These are phyloP conservation scores for Nyctereutes procyonoides DNA, from an alignment of 2,113 vertebrate species.

Conservation along the genomic window DNA sequence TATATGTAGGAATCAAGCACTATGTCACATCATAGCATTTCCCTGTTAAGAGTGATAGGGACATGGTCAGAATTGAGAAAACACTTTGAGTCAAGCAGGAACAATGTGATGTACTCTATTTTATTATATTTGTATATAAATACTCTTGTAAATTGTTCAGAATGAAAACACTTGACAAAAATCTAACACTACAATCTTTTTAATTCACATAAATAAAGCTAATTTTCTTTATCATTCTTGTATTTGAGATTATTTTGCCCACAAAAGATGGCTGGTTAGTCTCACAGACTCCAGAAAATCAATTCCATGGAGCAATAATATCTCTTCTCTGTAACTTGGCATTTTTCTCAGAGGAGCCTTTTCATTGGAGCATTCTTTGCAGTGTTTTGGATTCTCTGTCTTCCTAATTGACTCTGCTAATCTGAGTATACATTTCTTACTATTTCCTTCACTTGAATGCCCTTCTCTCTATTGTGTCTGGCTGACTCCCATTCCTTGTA, in stretches of 20 bases:
- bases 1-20: slow-evolving; percentile 76
- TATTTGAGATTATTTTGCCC: slow-evolving; percentile 74
- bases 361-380: not conserved
- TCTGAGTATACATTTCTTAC: not conserved
- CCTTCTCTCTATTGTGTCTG: not conserved
- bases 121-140: slow-evolving; percentile 89
- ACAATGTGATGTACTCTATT: slow-evolving; percentile 86
- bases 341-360: not conserved
- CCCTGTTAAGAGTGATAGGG: slow-evolving; percentile 60
- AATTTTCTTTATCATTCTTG: slow-evolving; percentile 86
- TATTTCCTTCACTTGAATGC: not conserved
- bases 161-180: slow-evolving; percentile 86
- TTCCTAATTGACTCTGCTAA: not conserved
- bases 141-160: slow-evolving; percentile 89
- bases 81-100: slow-evolving; percentile 79
- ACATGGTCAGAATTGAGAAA: slow-evolving; percentile 75
- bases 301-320: not conserved
- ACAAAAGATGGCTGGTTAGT: not conserved
- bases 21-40: slow-evolving; percentile 73
- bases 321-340: not conserved
- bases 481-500: not conserved
- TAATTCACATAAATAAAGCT: slow-evolving; percentile 91
- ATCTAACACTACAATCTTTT: slow-evolving; percentile 86
- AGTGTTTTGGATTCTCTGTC: not conserved
- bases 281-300: slow-evolving; percentile 38